phyloP scores from a whole-genome alignment of 92 coral and sea anemone genomes.

The Muricea muricata region DNA sequence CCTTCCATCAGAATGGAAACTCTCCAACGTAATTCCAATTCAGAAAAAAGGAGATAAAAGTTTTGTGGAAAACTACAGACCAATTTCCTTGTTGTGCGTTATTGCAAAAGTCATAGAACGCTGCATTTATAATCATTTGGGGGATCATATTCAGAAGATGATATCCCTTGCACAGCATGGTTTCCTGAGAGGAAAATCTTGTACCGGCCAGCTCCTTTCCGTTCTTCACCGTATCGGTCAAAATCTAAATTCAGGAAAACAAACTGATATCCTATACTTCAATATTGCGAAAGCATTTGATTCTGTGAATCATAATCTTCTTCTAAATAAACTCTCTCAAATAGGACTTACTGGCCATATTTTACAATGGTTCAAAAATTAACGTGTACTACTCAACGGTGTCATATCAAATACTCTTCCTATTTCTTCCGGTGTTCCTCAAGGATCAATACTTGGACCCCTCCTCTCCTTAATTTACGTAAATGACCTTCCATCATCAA shows the following conservation, averaged over 20 bases:
- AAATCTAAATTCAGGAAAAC: neutral
- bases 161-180: neutral
- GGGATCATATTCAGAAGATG: neutral
- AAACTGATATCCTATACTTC: neutral
- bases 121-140: neutral
- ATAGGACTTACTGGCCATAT: too few relatives aligned
- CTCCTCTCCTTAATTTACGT: too few relatives aligned
- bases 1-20: neutral
- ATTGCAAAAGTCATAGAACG: neutral
- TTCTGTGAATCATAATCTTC: neutral
- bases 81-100: too few relatives aligned
- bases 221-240: neutral
- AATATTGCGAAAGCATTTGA: slow-evolving; percentile 2
- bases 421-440: too few relatives aligned
- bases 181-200: neutral
- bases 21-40: neutral
- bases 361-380: too few relatives aligned
- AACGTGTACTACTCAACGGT: too few relatives aligned
- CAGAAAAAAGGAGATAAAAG: neutral
- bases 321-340: too few relatives aligned
- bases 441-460: too few relatives aligned
- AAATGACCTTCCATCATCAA: too few relatives aligned
- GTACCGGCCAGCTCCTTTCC: neutral
- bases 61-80: too few relatives aligned
- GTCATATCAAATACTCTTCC: too few relatives aligned